Evolutionary conservation across 2,113 vertebrate genomes (phyloP), one percentile per base, ranked within the genome.

Genomic region (Nothoprocta pentlandii): DNA sequence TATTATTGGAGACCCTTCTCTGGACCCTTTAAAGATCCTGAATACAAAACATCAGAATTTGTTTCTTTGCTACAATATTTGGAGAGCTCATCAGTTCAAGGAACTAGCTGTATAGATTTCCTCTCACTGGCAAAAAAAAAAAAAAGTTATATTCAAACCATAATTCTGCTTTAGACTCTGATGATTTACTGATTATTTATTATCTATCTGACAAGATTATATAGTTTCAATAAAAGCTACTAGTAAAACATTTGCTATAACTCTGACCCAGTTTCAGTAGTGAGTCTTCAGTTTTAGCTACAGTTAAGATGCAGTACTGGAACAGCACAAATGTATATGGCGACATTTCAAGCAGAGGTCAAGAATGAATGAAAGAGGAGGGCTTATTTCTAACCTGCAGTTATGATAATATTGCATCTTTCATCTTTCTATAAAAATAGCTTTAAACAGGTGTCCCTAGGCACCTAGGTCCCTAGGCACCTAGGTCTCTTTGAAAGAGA

Each of bases 171-270:
- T 28, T 26, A 76, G 25, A 10, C 7, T 56, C 9, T 19, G 71
- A 89, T 80, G 20, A n/a, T n/a, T 84, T 87, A 9, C 61, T 79
- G 46, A 77, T 77, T 49, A 64, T 78, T 78, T 82, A 44, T 53
- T 75, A 66, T 17, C 21, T 70, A 44, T 59, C 13, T 61, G 20
- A 8, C 1, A 59, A 79, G 19, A 12, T 85, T 82, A 87, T 74
- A 22, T 44, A 41, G 5, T 28, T 64, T 89, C 80, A 63, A 83
- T 61, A 89, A 87, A 85, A 44, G 4, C 5, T 80, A 19, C 10
- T 80, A 92, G 70, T 64, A 70, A 85, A 89, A 87, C 91, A 85
- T 70, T 82, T 80, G 6, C 49, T 87, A 85, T 82, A 89, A 6
- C 28, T 30, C 41, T 77, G 30, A 93, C 59, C 36, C 12, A 89